These are phyloP conservation scores for Drosophila lowei DNA, from an alignment of 1,140 invertebrate species.

Conservation along the genomic window DNA sequence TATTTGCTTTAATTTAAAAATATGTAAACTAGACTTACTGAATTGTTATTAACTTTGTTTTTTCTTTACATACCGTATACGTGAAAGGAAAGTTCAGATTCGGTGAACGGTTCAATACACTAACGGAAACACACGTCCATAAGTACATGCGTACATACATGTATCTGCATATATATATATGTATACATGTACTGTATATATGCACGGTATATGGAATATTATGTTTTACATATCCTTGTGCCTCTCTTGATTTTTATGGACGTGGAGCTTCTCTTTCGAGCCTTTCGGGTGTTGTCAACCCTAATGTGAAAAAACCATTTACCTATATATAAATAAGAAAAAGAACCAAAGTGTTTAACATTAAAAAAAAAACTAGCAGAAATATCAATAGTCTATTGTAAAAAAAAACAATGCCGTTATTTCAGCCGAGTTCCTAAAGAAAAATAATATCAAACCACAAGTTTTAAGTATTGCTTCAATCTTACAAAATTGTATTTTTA, in stretches of 20 bases:
- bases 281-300: not conserved
- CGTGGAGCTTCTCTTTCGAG: not conserved
- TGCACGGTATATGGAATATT: no score
- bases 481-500: no score
- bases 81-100: not conserved
- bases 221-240: not conserved
- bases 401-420: not conserved
- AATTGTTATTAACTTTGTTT: constrained; percentile 8
- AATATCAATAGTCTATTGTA: not conserved
- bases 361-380: constrained; percentile 11
- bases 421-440: not conserved
- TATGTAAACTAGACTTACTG: constrained; percentile 7
- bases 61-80: not conserved
- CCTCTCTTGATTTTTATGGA: constrained; percentile 8
- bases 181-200: not conserved
- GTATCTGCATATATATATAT: not conserved
- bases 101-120: no score
- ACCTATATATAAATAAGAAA: no score
- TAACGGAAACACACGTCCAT: no score
- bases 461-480: no score
- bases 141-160: no score
- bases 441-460: constrained; percentile 7
- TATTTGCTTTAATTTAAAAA: constrained; percentile 18
- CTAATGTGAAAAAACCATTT: not conserved
- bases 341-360: constrained; percentile 27